Evolutionary conservation across 2,888 invertebrate species (phyloP), one percentile per base, ranked within the genome.

Genomic region (Drosophila greeni): DNA sequence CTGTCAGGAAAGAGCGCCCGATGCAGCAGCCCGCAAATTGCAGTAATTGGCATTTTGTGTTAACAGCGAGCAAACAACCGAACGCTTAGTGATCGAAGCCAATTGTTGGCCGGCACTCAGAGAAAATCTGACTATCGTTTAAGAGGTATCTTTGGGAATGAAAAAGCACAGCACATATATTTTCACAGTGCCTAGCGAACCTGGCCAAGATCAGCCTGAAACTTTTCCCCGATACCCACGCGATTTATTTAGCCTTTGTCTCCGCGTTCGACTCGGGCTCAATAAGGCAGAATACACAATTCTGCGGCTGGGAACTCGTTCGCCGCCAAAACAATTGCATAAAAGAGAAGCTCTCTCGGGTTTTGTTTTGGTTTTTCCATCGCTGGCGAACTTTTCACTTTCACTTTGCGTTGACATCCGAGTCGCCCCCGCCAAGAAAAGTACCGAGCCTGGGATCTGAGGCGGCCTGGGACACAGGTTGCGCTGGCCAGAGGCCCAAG

Each of bases 41-140:
- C 72, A 65, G 65, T 83, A 77, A 84, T 82, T 82, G 76, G 70
- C 74, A 72, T 77, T 49, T 83, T 83, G 70, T 76, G 82, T 79
- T 76, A 84, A 76, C 84, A 79, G 48, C 36, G 24, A 58, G 39
- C 68, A 74, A 75, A 74, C 72, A 82, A 84, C 77, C 77, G 73
- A 82, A 70, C 72, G 74, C 66, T 81, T 78, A 55, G 55, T 51
- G 66, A 59, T 81, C 75, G 66, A 67, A 73, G 71, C 26, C 68
- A 74, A 76, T 71, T 68, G 72, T 26, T 18, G 9, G 31, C 45
- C 45, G 61, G 51, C 53, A 47, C 59, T 39, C 3, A 18, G n/a
- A 57, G 24, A 54, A 60, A 57, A 31, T 55, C 6, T 1, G 34
- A 23, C 9, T 34, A 7, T 2, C 5, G 1, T 11, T 12, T 16